Base-by-base conservation (phyloP, 2,797 vertebrate species). In the Semotilus atromaculatus region DNA sequence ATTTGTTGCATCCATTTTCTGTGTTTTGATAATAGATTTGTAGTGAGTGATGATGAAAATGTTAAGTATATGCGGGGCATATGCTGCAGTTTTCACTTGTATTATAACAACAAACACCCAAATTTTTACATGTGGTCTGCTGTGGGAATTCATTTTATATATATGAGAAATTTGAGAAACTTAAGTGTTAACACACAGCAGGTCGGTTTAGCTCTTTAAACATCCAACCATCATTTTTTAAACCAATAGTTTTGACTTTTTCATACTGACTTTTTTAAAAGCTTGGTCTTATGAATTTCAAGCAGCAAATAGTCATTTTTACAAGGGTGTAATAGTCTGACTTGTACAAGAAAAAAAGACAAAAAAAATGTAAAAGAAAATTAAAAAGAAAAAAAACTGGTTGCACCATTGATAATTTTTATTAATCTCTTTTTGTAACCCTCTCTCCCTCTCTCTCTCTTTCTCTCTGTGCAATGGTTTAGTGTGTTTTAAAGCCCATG, bases 301-400 rank as follows among this genome's bases (percentile, higher is more conserved):
- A 93, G 94, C 94, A 95, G 94, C 93, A 95, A 94, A 93, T 91
- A 82, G 89, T 84, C 53, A 87, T 87, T 91, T 93, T 90, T 90
- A 79, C 73, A 55, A 77, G 82, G 85, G 89, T 87, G 88, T 93
- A 72, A 45, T 86, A 75, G 88, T 91, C 88, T 86, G 86, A 91
- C 85, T 87, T 90, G 89, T 81, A 90, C 83, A 90, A 86, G 86
- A 87, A 88, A 92, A 6, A 14, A 80, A 66, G 0, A 58, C 0
- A 40, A 40, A 34, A 45, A 79, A 26, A 60, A 64, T 29, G 26
- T 7, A 31, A 31, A 31, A 8, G 6, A 1, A 16, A 72, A 60
- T 31, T 31, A 31, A 14, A 11, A 48, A 3, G 1, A 11, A 73
- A 51, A 36, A 73, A 74, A 67, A 67, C 19, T 68, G 26, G 43